A percentile compares a stretch with the other conserved stretches of the same genome.
phyloP scores from a whole-genome alignment of 2,888 invertebrate species.

The Myathropa florea region DNA sequence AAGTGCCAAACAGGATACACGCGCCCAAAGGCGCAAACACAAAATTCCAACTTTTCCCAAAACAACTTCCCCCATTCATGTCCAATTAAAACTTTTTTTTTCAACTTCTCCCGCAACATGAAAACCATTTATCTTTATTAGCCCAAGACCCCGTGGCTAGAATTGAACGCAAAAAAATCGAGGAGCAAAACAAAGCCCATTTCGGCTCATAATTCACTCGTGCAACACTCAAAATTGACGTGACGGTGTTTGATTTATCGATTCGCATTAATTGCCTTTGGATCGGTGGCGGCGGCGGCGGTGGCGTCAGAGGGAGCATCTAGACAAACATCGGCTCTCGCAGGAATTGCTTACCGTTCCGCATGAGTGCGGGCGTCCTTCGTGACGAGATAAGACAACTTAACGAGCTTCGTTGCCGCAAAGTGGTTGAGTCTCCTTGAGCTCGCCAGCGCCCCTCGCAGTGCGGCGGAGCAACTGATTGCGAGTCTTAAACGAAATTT shows the following conservation, averaged over 20 bases:
- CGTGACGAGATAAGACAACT: background rate
- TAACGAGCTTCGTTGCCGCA: background rate
- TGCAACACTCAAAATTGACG: background rate
- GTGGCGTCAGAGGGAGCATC: too few species aligned
- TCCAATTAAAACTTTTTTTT: background rate
- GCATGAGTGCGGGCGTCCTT: background rate
- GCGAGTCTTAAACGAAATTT: too few species aligned
- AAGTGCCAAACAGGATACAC: background rate
- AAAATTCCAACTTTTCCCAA: background rate
- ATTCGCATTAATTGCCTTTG: background rate
- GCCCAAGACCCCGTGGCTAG: background rate
- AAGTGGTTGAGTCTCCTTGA: background rate
- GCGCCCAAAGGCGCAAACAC: background rate
- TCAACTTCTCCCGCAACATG: background rate
- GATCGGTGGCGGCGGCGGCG: background rate
- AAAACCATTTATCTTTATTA: background rate
- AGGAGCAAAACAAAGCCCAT: background rate
- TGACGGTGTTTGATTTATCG: constrained; percentile 14
- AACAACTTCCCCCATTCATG: background rate
- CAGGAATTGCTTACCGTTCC: background rate
- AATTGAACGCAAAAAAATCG: background rate
- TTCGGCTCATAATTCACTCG: background rate
- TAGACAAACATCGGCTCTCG: background rate
- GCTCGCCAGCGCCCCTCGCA: background rate
- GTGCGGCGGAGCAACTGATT: background rate